Evolutionary conservation across 23 tunicate species (phyloP).

Genomic region (Aplidium turbinatum): DNA sequence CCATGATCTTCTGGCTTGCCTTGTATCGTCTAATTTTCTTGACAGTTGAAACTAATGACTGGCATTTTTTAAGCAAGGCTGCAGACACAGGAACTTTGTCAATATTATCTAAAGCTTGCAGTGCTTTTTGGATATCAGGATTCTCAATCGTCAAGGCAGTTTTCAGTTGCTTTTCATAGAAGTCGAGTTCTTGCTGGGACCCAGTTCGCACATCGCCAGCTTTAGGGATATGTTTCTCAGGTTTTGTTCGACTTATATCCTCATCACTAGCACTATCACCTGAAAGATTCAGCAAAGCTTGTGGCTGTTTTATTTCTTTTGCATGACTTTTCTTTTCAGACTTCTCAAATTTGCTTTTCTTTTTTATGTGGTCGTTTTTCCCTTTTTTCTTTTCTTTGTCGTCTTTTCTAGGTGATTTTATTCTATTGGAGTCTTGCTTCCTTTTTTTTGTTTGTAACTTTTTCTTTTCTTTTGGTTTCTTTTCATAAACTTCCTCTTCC

Average conservation of each 20-base stretch:
- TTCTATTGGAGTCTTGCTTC: constrained; percentile 34
- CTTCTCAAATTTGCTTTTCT: too few relatives aligned
- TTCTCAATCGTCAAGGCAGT: constrained; percentile 78
- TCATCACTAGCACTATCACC: not conserved
- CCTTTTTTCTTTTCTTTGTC: not conserved
- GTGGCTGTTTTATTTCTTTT: too few relatives aligned
- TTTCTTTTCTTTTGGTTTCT: constrained; percentile 20
- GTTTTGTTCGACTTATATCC: too few relatives aligned
- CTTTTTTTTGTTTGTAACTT: constrained; percentile 33
- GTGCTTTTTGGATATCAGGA: constrained; percentile 81
- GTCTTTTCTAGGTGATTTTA: constrained; percentile 16
- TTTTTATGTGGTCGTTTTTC: too few relatives aligned
- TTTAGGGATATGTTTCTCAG: too few relatives aligned
- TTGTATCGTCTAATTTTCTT: constrained; percentile 86
- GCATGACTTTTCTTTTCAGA: constrained; percentile 5
- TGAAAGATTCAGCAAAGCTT: too few relatives aligned
- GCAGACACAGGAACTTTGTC: constrained; percentile 71
- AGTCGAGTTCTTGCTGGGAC: constrained; percentile 47
- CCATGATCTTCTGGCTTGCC: constrained; percentile 90
- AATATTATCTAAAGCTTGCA: constrained; percentile 58
- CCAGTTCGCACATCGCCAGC: constrained; percentile 10
- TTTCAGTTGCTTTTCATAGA: constrained; percentile 74
- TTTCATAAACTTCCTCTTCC: constrained; percentile 26
- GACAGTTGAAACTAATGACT: constrained; percentile 70
- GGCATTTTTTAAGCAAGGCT: constrained; percentile 60